Percentiles rank a stretch among this genome's conserved stretches.
Conservation (phyloP, 2,797 vertebrate genomes). For the Argentina silus region DNA sequence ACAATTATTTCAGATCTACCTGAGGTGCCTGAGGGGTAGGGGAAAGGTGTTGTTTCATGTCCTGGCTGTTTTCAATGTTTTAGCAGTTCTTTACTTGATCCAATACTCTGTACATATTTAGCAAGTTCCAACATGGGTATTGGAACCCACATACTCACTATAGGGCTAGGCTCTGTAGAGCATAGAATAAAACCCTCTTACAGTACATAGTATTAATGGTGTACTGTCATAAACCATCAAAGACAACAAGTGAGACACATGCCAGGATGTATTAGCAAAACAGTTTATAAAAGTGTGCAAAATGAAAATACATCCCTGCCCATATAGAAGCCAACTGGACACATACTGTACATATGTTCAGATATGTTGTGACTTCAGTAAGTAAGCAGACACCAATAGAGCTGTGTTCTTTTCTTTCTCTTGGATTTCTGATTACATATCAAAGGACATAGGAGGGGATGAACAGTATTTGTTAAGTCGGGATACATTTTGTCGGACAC, state of each 20-base stretch:
- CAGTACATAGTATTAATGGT: not conserved
- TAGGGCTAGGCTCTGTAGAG: no score
- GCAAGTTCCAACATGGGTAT: not conserved
- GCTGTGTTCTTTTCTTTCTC: slow-evolving; percentile 61
- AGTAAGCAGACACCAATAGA: slow-evolving; percentile 58
- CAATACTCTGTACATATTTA: not conserved
- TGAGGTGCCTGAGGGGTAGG: no score
- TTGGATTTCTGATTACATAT: slow-evolving; percentile 59
- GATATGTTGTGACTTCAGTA: slow-evolving; percentile 67
- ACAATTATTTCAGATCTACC: no score
- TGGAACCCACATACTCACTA: not conserved
- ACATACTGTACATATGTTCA: slow-evolving; percentile 39
- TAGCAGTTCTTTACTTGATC: not conserved
- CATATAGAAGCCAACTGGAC: slow-evolving; percentile 49
- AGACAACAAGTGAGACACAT: slow-evolving; percentile 58
- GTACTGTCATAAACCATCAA: slow-evolving; percentile 52
- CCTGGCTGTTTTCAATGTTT: no score
- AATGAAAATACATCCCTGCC: slow-evolving; percentile 57
- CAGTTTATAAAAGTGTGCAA: slow-evolving; percentile 61
- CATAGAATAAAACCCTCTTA: no score
- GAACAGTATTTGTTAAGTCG: slow-evolving; percentile 45
- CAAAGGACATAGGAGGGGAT: slow-evolving; percentile 45
- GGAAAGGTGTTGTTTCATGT: no score
- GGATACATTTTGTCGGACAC: not conserved
- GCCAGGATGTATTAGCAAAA: slow-evolving; percentile 39